Evolutionary conservation across 2,888 invertebrate genomes (phyloP).

Genomic region (Dasypolia templi): DNA sequence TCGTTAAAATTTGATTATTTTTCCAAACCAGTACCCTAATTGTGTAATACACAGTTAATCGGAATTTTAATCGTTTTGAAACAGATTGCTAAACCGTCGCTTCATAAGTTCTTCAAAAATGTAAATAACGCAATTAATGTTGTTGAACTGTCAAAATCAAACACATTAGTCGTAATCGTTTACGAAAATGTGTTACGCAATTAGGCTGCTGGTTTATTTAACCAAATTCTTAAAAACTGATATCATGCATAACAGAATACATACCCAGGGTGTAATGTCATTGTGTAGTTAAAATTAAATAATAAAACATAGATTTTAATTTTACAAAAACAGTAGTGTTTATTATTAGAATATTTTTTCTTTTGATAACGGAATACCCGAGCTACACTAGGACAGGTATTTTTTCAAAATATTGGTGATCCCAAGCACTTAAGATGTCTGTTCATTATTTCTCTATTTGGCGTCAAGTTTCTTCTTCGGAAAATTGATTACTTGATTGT

Average conservation of each 20-base stretch:
- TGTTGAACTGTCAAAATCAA: too few species aligned
- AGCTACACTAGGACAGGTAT: background rate
- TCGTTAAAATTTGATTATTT: background rate
- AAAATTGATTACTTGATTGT: slow-evolving; percentile 44
- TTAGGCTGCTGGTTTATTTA: too few species aligned
- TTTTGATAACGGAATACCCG: background rate
- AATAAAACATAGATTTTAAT: background rate
- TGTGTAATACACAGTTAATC: too few species aligned
- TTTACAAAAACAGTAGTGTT: background rate
- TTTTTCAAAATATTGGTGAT: background rate
- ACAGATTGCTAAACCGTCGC: too few species aligned
- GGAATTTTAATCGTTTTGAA: too few species aligned
- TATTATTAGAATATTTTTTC: background rate
- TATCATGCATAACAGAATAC: too few species aligned
- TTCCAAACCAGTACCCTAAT: too few species aligned
- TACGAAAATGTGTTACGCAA: too few species aligned
- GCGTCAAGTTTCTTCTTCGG: background rate
- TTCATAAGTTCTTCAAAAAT: too few species aligned
- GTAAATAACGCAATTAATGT: too few species aligned
- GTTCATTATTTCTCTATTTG: background rate
- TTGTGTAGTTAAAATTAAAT: background rate
- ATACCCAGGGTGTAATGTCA: background rate
- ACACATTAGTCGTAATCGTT: too few species aligned
- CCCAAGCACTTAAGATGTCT: background rate
- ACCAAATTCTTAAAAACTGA: background rate